A percentile compares a stretch with the other conserved stretches of the same genome.
phyloP scores from a whole-genome alignment of 2,888 invertebrate genomes.

The Venusia cambrica region DNA sequence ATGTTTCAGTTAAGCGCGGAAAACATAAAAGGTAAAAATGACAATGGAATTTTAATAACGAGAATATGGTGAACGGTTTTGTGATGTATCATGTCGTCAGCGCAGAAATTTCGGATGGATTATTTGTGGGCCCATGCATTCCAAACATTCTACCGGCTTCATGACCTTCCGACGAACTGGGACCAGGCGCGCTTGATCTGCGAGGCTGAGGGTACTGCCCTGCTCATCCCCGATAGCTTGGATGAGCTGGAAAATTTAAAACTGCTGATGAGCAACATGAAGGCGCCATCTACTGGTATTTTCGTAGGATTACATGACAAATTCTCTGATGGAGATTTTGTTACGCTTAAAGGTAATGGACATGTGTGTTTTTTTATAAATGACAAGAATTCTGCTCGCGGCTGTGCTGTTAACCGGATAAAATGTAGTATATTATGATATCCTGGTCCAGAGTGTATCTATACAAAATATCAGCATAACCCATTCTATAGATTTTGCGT shows the following conservation, averaged over 20 bases:
- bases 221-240: slow-evolving; percentile 44
- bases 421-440: no score
- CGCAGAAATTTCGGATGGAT: slow-evolving; percentile 49
- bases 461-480: no score
- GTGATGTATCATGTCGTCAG: slow-evolving; percentile 33
- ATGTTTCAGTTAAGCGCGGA: slow-evolving; percentile 22
- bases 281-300: slow-evolving; percentile 46
- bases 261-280: slow-evolving; percentile 51
- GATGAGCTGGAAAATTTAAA: slow-evolving; percentile 52
- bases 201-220: slow-evolving; percentile 46
- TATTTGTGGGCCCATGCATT: slow-evolving; percentile 52
- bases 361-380: no score
- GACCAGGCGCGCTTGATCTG: slow-evolving; percentile 49
- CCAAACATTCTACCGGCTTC: slow-evolving; percentile 47
- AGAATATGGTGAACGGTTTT: slow-evolving; percentile 14
- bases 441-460: no score
- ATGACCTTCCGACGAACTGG: slow-evolving; percentile 49
- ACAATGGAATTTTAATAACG: slow-evolving; percentile 22
- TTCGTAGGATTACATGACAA: slow-evolving; percentile 50
- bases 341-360: slow-evolving; percentile 43
- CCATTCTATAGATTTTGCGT: no score
- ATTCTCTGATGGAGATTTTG: slow-evolving; percentile 45
- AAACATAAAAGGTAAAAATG: slow-evolving; percentile 27
- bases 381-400: no score
- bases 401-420: no score